Evolutionary conservation across 2,113 vertebrate species (phyloP).

Genomic region (Gambusia affinis): DNA sequence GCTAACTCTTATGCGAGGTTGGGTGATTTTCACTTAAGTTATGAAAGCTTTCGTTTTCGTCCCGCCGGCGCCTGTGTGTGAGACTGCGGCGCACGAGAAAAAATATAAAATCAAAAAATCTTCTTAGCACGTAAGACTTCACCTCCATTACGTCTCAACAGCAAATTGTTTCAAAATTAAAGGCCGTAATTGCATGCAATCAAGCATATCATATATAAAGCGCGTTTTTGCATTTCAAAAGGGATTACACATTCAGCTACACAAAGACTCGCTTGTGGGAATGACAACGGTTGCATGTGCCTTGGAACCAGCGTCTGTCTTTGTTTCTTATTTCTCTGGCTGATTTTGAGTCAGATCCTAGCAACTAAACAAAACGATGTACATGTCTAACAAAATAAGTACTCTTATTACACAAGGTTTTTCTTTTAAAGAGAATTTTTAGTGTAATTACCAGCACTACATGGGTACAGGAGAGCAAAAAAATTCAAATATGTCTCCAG

Average conservation of each 20-base stretch:
- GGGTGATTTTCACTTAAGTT: constrained; percentile 74
- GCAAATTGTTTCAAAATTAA: constrained; percentile 66
- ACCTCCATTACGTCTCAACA: constrained; percentile 56
- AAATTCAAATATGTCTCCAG: too few relatives aligned
- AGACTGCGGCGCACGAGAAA: constrained; percentile 44
- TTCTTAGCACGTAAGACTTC: constrained; percentile 45
- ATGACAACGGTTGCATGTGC: constrained; percentile 59
- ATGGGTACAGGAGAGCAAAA: too few relatives aligned
- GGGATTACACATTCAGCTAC: constrained; percentile 65
- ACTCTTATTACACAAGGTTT: too few relatives aligned
- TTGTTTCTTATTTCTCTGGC: constrained; percentile 24
- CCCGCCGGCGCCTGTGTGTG: constrained; percentile 19
- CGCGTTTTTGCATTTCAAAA: constrained; percentile 73
- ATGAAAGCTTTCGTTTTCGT: constrained; percentile 52
- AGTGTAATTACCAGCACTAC: too few relatives aligned
- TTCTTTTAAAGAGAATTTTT: too few relatives aligned
- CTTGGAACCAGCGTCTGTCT: constrained; percentile 49
- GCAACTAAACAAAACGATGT: constrained; percentile 15
- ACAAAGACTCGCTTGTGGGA: constrained; percentile 60
- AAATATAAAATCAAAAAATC: too few relatives aligned
- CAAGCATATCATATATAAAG: constrained; percentile 71
- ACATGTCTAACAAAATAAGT: background rate
- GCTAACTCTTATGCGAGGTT: constrained; percentile 66
- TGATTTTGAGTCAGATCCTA: background rate
- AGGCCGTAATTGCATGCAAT: constrained; percentile 67